Conservation (phyloP, 2,797 vertebrate species). For the Anguilla pacifica region DNA sequence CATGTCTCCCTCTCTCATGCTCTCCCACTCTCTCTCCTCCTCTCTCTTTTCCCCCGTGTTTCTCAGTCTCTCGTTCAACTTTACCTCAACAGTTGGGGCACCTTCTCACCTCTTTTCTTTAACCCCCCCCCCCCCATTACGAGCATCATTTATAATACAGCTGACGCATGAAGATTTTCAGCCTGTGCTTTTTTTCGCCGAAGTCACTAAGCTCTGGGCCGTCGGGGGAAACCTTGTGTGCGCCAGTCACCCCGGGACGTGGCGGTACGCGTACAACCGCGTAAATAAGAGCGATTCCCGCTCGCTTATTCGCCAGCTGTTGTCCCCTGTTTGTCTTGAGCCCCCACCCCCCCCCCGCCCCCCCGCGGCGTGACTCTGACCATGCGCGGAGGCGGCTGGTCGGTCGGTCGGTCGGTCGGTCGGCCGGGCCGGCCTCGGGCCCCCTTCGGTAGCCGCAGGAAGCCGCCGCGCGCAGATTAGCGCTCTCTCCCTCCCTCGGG, state of each 20-base stretch:
- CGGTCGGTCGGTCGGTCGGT: background rate
- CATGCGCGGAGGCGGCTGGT: background rate
- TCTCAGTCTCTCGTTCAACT: constrained; percentile 23
- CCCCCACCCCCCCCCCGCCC: too few relatives aligned
- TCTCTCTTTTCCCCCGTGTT: too few relatives aligned
- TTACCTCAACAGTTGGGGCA: background rate
- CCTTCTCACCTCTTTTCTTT: background rate
- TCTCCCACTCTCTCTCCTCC: background rate
- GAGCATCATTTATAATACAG: background rate
- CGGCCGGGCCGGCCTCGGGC: background rate
- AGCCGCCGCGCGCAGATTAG: constrained; percentile 55
- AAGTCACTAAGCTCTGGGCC: background rate
- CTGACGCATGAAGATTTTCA: background rate
- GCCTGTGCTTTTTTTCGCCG: background rate
- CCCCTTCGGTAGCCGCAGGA: constrained; percentile 58
- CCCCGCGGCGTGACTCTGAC: background rate
- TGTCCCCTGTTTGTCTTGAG: background rate
- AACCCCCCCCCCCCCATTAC: constrained; percentile 14
- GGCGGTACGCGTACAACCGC: background rate
- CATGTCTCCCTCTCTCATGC: too few relatives aligned
- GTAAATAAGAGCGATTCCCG: background rate
- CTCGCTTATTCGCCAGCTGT: background rate
- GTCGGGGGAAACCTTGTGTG: background rate
- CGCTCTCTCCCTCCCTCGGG: constrained; percentile 45
- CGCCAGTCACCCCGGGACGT: too few relatives aligned